These are phyloP conservation scores for Sebastes nivosus DNA, from an alignment of 2,797 vertebrate species.

Conservation along the genomic window DNA sequence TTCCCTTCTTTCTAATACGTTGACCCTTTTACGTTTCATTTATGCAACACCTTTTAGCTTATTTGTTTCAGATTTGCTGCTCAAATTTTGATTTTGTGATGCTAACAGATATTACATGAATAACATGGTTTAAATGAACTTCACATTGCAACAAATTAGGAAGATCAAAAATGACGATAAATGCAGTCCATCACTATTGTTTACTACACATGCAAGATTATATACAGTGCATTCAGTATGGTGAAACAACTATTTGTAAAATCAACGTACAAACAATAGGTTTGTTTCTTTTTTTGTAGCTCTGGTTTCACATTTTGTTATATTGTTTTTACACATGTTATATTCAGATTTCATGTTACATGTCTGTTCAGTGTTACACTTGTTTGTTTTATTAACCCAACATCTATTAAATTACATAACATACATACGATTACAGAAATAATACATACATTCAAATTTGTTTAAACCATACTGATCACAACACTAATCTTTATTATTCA, in stretches of 20 bases:
- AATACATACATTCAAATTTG: not conserved
- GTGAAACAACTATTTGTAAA: not conserved
- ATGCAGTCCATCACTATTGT: not conserved
- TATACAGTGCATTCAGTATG: not conserved
- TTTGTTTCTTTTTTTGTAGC: not conserved
- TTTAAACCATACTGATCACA: conserved; percentile 4
- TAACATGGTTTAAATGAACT: conserved; percentile 68
- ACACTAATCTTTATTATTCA: conserved; percentile 16
- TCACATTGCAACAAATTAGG: not conserved
- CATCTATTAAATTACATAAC: not conserved
- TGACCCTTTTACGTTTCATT: conserved; percentile 9
- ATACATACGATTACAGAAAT: not conserved
- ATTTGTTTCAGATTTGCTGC: conserved; percentile 20
- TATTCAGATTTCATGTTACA: conserved; percentile 66
- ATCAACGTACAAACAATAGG: not conserved
- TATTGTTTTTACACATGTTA: conserved; percentile 29
- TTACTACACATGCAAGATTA: not conserved
- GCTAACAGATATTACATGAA: conserved; percentile 56
- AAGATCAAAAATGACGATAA: not conserved
- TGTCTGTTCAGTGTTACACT: conserved; percentile 74
- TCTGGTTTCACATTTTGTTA: conserved; percentile 46
- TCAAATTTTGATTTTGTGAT: conserved; percentile 51
- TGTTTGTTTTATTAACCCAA: conserved; percentile 27
- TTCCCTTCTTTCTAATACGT: conserved; percentile 23
- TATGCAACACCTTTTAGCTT: conserved; percentile 9